These are phyloP conservation scores for Machimus rusticus DNA, from an alignment of 2,888 invertebrate genomes.

Conservation along the genomic window DNA sequence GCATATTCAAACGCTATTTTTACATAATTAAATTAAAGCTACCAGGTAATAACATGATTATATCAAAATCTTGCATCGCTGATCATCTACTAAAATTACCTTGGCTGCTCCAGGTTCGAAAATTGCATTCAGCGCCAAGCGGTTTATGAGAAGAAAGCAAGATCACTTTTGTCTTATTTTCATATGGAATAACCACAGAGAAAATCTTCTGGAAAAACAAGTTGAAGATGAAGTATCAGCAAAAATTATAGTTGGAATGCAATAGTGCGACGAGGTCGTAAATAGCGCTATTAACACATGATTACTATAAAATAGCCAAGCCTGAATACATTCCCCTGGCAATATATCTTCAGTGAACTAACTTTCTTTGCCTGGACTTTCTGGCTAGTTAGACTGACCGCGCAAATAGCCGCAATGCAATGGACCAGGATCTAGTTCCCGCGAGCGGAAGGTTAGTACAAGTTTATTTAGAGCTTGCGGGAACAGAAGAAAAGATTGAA, in stretches of 20 bases:
- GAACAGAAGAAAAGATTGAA: background rate
- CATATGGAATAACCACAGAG: background rate
- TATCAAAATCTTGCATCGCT: background rate
- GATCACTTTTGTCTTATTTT: background rate
- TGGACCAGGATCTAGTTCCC: background rate
- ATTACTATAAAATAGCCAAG: conserved; percentile 6
- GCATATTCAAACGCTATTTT: background rate
- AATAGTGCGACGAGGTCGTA: background rate
- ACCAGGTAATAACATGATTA: background rate
- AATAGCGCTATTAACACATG: conserved; percentile 6
- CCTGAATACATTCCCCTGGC: background rate
- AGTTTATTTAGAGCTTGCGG: background rate
- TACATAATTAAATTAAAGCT: background rate
- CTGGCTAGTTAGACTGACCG: background rate
- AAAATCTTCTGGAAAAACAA: background rate
- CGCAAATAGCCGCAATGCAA: background rate
- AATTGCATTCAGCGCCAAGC: background rate
- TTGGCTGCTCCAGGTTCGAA: background rate
- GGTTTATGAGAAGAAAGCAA: background rate
- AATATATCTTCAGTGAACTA: background rate
- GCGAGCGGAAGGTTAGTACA: background rate
- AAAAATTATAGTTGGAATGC: background rate
- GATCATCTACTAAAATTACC: background rate
- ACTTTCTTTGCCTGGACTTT: background rate
- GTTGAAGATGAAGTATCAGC: background rate